Evolutionary conservation across 2,888 invertebrate genomes (phyloP).

Genomic region (Rotaria macrura): DNA sequence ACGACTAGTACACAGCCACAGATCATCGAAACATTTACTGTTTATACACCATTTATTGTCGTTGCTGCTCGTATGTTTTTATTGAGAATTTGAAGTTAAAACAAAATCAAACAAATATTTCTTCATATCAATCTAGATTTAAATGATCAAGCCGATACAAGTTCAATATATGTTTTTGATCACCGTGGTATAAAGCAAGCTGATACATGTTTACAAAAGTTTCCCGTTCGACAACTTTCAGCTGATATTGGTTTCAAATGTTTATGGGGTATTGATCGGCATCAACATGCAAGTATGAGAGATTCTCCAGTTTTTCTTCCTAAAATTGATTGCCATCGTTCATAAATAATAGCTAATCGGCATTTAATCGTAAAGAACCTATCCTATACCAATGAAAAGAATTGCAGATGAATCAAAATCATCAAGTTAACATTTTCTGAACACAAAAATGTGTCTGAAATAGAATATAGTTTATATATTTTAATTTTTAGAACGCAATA

Average conservation of each 20-base stretch:
- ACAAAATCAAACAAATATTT: too few species aligned
- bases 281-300: not conserved
- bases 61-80: not conserved
- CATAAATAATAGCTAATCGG: too few species aligned
- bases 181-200: not conserved
- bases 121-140: not conserved
- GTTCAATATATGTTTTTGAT: constrained; percentile 1
- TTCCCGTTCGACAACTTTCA: constrained; percentile 5
- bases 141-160: not conserved
- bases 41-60: constrained; percentile 5
- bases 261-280: not conserved
- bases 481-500: too few species aligned
- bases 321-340: too few species aligned
- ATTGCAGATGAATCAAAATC: too few species aligned
- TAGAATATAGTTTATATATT: too few species aligned
- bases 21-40: constrained; percentile 11
- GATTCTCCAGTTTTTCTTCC: too few species aligned
- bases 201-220: not conserved
- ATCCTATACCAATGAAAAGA: too few species aligned
- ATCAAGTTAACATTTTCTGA: too few species aligned
- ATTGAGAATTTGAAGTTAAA: not conserved
- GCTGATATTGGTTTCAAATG: not conserved
- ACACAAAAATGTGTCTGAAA: too few species aligned
- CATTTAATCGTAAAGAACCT: too few species aligned
- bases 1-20: not conserved